A percentile compares a stretch with the other conserved stretches of the same genome.
These are phyloP conservation scores for Poicephalus gulielmi DNA, from an alignment of 2,113 vertebrate genomes.

Conservation along the genomic window DNA sequence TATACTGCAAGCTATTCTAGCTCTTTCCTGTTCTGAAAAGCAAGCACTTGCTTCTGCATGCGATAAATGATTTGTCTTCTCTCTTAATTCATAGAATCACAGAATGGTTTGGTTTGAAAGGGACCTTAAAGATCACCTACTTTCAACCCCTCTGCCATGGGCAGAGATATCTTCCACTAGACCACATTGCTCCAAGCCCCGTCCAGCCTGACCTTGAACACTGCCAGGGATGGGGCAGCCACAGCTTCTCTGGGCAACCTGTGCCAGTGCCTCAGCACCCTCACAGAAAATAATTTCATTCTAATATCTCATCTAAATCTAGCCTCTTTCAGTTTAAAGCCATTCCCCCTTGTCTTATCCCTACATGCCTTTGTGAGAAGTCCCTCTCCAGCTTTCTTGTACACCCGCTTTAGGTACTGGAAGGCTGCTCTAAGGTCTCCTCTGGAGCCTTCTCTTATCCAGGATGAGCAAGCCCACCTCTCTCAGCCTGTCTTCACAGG, in stretches of 20 bases:
- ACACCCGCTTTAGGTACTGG: background rate
- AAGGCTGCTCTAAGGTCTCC: background rate
- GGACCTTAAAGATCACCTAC: background rate
- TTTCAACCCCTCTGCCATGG: background rate
- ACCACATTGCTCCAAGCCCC: background rate
- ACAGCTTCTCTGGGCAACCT: background rate
- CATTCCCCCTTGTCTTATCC: background rate
- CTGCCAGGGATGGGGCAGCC: background rate
- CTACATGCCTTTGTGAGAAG: background rate
- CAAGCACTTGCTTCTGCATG: background rate
- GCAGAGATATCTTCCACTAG: background rate
- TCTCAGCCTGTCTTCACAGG: background rate
- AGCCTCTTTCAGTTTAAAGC: background rate
- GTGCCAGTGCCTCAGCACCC: background rate
- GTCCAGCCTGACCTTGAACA: background rate
- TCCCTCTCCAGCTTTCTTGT: background rate
- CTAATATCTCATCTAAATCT: background rate
- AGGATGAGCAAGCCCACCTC: background rate
- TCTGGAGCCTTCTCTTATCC: background rate
- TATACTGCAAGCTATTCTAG: background rate
- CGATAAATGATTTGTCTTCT: background rate
- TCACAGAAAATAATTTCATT: background rate
- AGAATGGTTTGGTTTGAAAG: background rate
- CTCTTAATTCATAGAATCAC: background rate
- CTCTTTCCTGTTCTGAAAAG: accelerated